A percentile compares a stretch with the other conserved stretches of the same genome.
phyloP scores from a whole-genome alignment of 2,888 invertebrate genomes.

The Caenorhabditis plicata region DNA sequence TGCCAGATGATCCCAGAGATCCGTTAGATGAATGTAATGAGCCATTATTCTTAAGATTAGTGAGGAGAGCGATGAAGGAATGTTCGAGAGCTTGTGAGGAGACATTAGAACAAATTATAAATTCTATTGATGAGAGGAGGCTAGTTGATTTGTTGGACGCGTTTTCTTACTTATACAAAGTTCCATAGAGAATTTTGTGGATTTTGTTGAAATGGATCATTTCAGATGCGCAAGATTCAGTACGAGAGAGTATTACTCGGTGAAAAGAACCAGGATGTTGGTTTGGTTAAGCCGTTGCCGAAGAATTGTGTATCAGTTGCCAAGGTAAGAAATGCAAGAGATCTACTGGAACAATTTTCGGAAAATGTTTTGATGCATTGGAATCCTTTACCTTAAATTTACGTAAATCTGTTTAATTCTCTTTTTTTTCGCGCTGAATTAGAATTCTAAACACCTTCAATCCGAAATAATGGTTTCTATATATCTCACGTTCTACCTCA shows the following conservation, averaged over 20 bases:
- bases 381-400: too few species aligned
- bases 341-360: too few species aligned
- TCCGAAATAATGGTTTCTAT: too few species aligned
- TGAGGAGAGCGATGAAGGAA: conserved; percentile 29
- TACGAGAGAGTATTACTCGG: conserved; percentile 19
- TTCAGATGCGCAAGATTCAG: conserved; percentile 9
- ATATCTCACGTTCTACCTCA: too few species aligned
- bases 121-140: conserved; percentile 48
- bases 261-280: conserved; percentile 19
- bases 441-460: too few species aligned
- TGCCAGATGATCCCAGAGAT: not conserved
- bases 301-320: conserved; percentile 41
- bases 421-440: too few species aligned
- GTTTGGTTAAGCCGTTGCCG: conserved; percentile 25
- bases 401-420: too few species aligned
- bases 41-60: conserved; percentile 24
- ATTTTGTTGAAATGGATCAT: not conserved
- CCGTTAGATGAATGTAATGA: conserved; percentile 10
- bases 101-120: conserved; percentile 47
- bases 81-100: conserved; percentile 45
- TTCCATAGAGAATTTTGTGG: not conserved
- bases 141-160: conserved; percentile 31
- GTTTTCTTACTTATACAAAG: conserved; percentile 33
- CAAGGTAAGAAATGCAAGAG: conserved; percentile 26
- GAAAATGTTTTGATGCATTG: not conserved